Conservation (phyloP, 2,113 vertebrate species). For the Cyprinus carpio region DNA sequence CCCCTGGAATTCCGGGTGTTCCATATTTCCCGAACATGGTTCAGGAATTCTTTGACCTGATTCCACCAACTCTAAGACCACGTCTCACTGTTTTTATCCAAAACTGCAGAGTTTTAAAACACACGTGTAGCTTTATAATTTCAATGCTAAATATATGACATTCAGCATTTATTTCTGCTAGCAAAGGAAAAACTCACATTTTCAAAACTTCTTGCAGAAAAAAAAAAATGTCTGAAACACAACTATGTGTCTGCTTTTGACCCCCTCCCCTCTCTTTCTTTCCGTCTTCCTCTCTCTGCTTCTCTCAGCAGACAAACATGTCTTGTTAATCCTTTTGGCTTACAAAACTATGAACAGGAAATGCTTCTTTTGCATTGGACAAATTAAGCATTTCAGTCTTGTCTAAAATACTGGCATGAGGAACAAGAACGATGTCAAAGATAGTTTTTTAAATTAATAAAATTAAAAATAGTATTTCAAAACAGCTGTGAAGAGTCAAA, state of each 20-base stretch:
- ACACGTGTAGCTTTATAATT: not conserved
- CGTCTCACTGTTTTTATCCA: not conserved
- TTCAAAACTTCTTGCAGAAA: not conserved
- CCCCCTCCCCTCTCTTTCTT: not conserved
- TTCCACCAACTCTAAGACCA: conserved; percentile 29
- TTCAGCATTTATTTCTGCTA: not conserved
- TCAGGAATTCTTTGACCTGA: conserved; percentile 57
- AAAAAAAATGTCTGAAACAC: not conserved
- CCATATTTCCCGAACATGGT: conserved; percentile 57
- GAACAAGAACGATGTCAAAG: not conserved
- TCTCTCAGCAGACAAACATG: conserved; percentile 28
- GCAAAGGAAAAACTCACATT: not conserved
- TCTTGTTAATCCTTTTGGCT: conserved; percentile 33
- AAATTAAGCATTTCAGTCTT: not conserved
- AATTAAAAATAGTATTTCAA: not conserved
- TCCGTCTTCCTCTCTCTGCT: conserved; percentile 13
- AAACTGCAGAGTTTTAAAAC: not conserved
- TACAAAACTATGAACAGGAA: conserved; percentile 50
- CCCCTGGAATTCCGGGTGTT: conserved; percentile 59
- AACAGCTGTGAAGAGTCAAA: not conserved
- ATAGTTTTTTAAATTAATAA: not conserved
- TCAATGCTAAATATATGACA: not conserved
- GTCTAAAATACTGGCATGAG: not conserved
- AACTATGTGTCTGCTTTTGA: not conserved
- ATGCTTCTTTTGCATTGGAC: conserved; percentile 35